Conservation (phyloP, 2,113 vertebrate species). For the Aramus guarauna region DNA sequence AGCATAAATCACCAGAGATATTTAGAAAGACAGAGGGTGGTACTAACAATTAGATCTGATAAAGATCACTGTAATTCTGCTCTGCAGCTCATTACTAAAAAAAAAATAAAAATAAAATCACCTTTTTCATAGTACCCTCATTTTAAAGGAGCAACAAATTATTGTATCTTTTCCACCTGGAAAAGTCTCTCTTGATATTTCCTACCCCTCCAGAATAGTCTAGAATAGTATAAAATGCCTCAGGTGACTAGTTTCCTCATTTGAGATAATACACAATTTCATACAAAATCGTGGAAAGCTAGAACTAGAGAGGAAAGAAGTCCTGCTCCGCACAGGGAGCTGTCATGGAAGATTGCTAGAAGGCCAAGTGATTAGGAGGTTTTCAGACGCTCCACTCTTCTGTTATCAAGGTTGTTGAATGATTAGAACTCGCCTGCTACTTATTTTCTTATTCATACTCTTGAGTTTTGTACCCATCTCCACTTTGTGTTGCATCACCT, state of each 20-base stretch:
- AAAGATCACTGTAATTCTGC: not conserved
- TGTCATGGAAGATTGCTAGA: not conserved
- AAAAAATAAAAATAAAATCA: not conserved
- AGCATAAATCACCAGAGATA: not conserved
- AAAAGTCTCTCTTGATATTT: not conserved
- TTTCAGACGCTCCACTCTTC: not conserved
- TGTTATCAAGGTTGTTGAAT: accelerated
- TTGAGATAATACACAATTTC: not conserved
- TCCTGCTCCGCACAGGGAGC: not conserved
- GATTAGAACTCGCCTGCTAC: not conserved
- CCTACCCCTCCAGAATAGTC: not conserved
- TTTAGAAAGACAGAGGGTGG: not conserved
- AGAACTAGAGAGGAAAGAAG: not conserved
- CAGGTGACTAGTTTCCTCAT: not conserved
- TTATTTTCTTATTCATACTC: not conserved
- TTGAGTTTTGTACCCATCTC: not conserved
- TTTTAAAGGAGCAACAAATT: not conserved
- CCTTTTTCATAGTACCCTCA: not conserved
- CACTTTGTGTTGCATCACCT: not conserved
- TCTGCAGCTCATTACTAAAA: not conserved
- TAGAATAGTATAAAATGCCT: not conserved
- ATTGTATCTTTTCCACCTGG: not conserved
- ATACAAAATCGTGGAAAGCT: not conserved
- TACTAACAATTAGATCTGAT: not conserved
- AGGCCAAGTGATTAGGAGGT: not conserved